Percentiles rank a stretch among this genome's conserved stretches.
These are phyloP conservation scores for Cremastobaeus sp. DNA, from an alignment of 2,888 invertebrate genomes.

Conservation along the genomic window DNA sequence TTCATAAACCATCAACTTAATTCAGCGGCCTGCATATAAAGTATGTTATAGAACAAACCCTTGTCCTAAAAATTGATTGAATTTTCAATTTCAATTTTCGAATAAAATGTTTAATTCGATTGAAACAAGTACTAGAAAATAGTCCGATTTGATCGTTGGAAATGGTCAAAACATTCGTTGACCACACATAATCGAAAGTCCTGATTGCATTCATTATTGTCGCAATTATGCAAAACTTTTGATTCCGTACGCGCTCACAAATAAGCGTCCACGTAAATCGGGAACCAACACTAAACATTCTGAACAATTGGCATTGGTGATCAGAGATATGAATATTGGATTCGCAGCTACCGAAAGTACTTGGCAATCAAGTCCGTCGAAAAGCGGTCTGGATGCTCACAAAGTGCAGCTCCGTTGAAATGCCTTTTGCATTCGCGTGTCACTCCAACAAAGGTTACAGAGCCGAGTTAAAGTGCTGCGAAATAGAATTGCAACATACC, in stretches of 20 bases:
- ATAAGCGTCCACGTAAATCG: constrained; percentile 9
- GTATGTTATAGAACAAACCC: too few species aligned
- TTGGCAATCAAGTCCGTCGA: constrained; percentile 36
- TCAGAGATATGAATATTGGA: constrained; percentile 16
- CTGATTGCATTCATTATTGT: constrained; percentile 8
- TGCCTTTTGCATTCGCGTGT: not conserved
- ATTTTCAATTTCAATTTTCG: too few species aligned
- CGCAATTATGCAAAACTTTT: constrained; percentile 25
- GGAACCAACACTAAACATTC: constrained; percentile 6
- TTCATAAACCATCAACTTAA: too few species aligned
- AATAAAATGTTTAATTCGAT: too few species aligned
- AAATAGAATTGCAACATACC: constrained; percentile 70
- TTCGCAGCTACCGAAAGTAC: constrained; percentile 8
- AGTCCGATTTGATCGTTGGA: too few species aligned
- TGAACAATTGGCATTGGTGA: not conserved
- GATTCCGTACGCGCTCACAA: constrained; percentile 8
- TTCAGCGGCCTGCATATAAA: too few species aligned
- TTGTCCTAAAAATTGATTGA: too few species aligned
- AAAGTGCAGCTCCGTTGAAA: constrained; percentile 13
- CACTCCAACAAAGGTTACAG: constrained; percentile 19
- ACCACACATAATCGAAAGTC: not conserved
- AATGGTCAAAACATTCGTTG: too few species aligned
- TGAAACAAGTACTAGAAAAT: too few species aligned
- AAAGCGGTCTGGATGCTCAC: not conserved
- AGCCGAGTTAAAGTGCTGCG: constrained; percentile 62